Base-by-base conservation (phyloP, 1,140 invertebrate genomes). In the Pseudoatta argentina region DNA sequence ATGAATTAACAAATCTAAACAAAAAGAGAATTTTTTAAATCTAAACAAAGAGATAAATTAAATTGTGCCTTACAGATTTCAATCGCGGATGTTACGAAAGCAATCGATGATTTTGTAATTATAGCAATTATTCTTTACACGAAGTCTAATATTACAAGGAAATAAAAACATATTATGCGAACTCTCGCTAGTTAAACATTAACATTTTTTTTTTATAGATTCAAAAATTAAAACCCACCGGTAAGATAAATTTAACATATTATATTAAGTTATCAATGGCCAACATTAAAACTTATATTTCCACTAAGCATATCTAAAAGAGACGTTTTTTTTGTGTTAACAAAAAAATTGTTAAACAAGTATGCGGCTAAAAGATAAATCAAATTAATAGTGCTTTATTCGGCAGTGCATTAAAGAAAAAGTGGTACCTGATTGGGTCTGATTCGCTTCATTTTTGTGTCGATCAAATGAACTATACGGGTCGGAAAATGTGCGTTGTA, bases 401-500 rank as follows among this genome's bases (percentile, higher is more conserved):
- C 10, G 21, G 34, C 21, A 34, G 27, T 66, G 34, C 44, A 39
- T 48, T 27, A 27, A 55, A 27, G 14, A 2, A 75, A 30, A 48
- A 82, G 10, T 12, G 21, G 5, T 83, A 83, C 79, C 79, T 83
- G 79, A 30, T 48, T 1, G 8, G 44, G 24, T 63, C 30, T 44
- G n/a, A 34, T 59, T 55, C 18, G 51, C 21, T n/a, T 21, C n/a
- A 81, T 75, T 63, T 24, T 1, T 39, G n/a, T 8, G 7, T 82
- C 7, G n/a, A 75, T 34, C n/a, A 82, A 73, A 21, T 21, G 4
- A 7, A 75, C n/a, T 14, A 18, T 51, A n/a, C 24, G n/a, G 27
- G 5, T 83, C 24, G 16, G 55, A 7, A 2, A 16, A 73, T 8
- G n/a, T 51, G 67, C 69, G 24, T n/a, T 4, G 21, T 34, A 34